These are phyloP conservation scores for Euplagia quadripunctaria DNA, from an alignment of 2,888 invertebrate genomes.

Conservation along the genomic window DNA sequence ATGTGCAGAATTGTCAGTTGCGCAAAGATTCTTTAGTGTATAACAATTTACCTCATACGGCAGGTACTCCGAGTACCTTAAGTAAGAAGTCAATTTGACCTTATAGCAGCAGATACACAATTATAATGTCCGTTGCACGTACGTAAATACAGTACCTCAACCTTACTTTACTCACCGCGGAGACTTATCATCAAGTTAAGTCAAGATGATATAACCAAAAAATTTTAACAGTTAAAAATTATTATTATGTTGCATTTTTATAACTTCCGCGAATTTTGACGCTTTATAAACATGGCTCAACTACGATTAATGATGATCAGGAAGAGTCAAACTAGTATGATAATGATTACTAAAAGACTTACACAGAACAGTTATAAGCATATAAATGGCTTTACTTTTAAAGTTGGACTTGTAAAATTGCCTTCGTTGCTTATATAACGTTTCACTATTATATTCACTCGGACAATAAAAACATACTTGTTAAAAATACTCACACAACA, in stretches of 20 bases:
- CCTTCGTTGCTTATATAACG: constrained; percentile 43
- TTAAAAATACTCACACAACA: constrained; percentile 48
- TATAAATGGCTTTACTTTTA: too few relatives aligned
- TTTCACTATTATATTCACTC: constrained; percentile 43
- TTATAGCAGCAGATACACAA: neutral
- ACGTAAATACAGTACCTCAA: constrained; percentile 7
- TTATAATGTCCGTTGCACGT: neutral
- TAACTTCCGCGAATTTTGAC: constrained; percentile 25
- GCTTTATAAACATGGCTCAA: constrained; percentile 14
- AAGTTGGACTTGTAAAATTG: constrained; percentile 17
- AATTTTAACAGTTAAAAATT: too few relatives aligned
- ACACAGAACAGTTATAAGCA: too few relatives aligned
- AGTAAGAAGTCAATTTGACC: neutral
- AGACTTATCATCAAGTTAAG: neutral
- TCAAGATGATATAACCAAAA: constrained; percentile 5
- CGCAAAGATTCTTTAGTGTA: constrained; percentile 16
- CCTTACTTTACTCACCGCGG: neutral
- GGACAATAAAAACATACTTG: constrained; percentile 33
- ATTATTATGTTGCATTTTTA: constrained; percentile 21
- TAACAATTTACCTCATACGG: neutral
- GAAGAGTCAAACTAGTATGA: too few relatives aligned
- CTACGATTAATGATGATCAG: neutral
- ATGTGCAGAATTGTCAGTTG: constrained; percentile 23
- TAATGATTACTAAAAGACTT: too few relatives aligned
- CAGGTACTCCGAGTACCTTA: neutral